Conservation (phyloP, 2,113 vertebrate species). For the Corydoras maculifer region DNA sequence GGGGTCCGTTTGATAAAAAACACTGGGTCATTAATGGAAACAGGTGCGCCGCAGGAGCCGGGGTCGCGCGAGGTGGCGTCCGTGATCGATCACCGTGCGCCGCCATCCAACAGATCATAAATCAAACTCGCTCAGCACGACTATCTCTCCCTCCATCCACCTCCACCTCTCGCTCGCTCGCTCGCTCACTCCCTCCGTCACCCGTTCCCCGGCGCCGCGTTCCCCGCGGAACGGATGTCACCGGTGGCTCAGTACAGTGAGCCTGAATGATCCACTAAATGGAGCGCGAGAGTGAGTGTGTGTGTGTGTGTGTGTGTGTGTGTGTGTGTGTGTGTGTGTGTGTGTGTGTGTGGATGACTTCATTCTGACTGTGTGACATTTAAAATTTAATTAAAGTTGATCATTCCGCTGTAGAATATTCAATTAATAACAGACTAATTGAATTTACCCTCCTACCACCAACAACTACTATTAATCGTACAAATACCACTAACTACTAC, state of each 20-base stretch:
- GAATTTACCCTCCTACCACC: too few species aligned
- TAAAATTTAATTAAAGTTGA: too few species aligned
- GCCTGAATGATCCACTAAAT: constrained; percentile 21
- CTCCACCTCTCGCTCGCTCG: constrained; percentile 1
- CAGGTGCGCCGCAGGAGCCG: constrained; percentile 19
- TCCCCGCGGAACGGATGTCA: constrained; percentile 15
- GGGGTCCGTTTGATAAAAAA: background rate
- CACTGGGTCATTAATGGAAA: constrained; percentile 35
- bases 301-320: constrained; percentile 14
- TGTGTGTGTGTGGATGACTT: too few species aligned
- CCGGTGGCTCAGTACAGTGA: constrained; percentile 16
- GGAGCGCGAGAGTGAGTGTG: constrained; percentile 12
- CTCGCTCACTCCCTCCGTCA: background rate
- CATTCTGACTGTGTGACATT: too few species aligned
- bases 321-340: constrained; percentile 14
- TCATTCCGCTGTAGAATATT: too few species aligned
- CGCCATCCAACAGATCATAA: constrained; percentile 57
- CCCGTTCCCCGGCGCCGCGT: background rate
- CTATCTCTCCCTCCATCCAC: constrained; percentile 6
- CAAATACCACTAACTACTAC: too few species aligned
- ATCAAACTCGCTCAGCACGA: constrained; percentile 46
- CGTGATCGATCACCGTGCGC: constrained; percentile 58
- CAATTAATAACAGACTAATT: too few species aligned
- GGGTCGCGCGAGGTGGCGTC: background rate
- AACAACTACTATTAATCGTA: too few species aligned